Conservation (phyloP, 2,113 vertebrate species). For the Conger conger region DNA sequence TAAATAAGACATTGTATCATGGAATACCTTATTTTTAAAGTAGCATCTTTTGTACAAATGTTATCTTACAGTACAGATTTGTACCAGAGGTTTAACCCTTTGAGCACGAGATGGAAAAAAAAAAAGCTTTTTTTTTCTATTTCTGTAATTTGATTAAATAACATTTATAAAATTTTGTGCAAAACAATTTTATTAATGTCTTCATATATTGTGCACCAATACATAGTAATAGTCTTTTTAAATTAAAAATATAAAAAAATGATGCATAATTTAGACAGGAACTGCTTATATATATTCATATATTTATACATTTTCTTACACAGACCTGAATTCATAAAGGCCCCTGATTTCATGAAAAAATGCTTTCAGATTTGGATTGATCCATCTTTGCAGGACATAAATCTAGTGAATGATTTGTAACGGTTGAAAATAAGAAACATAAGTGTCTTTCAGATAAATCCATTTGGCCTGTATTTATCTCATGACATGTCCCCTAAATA, state of each 20-base stretch:
- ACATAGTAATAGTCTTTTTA: conserved; percentile 74
- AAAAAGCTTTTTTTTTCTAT: conserved; percentile 58
- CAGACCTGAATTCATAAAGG: conserved; percentile 64
- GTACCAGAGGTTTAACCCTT: conserved; percentile 92
- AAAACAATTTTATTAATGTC: conserved; percentile 83
- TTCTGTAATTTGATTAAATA: conserved; percentile 68
- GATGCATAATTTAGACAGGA: conserved; percentile 76
- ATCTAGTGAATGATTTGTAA: conserved; percentile 50
- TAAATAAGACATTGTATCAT: conserved; percentile 91
- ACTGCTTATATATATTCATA: conserved; percentile 45
- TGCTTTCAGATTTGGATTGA: conserved; percentile 53
- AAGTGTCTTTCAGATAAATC: not conserved
- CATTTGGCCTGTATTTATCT: conserved; percentile 20
- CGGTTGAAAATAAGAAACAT: conserved; percentile 43
- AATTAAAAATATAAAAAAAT: conserved; percentile 77
- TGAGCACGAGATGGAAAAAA: conserved; percentile 84
- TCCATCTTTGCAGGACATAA: conserved; percentile 48
- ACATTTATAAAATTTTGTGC: conserved; percentile 86
- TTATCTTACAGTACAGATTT: conserved; percentile 76
- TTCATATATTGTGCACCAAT: conserved; percentile 75
- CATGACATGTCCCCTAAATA: conserved; percentile 3
- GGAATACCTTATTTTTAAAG: conserved; percentile 89
- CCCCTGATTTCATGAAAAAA: conserved; percentile 61
- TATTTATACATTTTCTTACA: conserved; percentile 70
- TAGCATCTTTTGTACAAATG: conserved; percentile 94